Conservation (phyloP, 1,140 invertebrate genomes). For the Drosophila truncata region DNA sequence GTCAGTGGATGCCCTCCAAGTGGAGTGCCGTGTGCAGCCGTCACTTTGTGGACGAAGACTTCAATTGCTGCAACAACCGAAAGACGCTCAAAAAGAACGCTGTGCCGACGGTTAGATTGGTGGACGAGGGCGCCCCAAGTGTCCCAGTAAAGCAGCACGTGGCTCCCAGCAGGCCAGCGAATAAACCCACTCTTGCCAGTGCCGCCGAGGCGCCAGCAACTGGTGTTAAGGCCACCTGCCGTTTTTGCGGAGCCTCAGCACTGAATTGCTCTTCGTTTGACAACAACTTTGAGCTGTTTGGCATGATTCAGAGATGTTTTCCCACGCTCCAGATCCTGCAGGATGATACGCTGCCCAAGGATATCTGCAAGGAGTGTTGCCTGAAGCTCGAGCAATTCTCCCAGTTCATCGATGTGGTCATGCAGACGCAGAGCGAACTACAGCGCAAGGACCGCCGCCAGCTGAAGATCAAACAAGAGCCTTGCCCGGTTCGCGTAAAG, state of each 20-base stretch:
- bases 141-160: slow-evolving; percentile 50
- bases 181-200: slow-evolving; percentile 42
- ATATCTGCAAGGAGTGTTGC: slow-evolving; percentile 69
- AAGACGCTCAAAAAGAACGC: slow-evolving; percentile 78
- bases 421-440: slow-evolving; percentile 74
- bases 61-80: slow-evolving; percentile 67
- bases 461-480: slow-evolving; percentile 82
- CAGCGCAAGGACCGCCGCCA: slow-evolving; percentile 74
- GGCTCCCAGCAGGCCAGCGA: not conserved
- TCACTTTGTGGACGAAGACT: slow-evolving; percentile 72
- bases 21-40: slow-evolving; percentile 82
- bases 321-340: slow-evolving; percentile 80
- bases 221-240: slow-evolving; percentile 60
- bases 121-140: slow-evolving; percentile 10
- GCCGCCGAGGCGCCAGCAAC: slow-evolving; percentile 23
- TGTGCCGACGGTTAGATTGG: slow-evolving; percentile 60
- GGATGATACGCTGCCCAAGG: slow-evolving; percentile 77
- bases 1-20: slow-evolving; percentile 76
- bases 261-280: slow-evolving; percentile 70
- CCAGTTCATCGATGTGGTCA: slow-evolving; percentile 76
- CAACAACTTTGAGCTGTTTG: slow-evolving; percentile 77
- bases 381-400: slow-evolving; percentile 67
- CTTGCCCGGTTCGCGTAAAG: slow-evolving; percentile 70
- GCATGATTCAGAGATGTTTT: slow-evolving; percentile 82
- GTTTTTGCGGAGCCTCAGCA: slow-evolving; percentile 64